Base-by-base conservation (phyloP, 1,140 invertebrate species). In the Phocides pigmalion region DNA sequence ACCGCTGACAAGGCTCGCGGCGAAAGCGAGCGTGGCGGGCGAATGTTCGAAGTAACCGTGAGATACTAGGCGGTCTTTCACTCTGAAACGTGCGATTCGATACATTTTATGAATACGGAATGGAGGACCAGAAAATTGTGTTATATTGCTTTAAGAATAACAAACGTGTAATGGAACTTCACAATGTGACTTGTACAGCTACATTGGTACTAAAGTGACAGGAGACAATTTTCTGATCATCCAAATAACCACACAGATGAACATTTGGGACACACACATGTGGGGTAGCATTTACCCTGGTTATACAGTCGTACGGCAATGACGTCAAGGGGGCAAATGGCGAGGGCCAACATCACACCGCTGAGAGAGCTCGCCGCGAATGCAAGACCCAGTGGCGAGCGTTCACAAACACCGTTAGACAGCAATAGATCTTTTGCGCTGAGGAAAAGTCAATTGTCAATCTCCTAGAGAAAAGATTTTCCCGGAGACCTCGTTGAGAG, bases 271-370 rank as follows among this genome's bases (percentile, higher is more conserved):
- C 19, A 19, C 49, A n/a, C 32, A 20, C 15, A 14, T 12, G 16
- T 39, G 17, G 50, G 50, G 16, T 54, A 39, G 11, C 51, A 35
- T 66, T 89, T 93, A 95, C 96, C 95, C 95, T 98, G 97, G 92
- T 98, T 98, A 76, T 97, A 98, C 15, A 98, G 88, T 67, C 97
- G 92, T 32, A 96, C 97, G 12, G 96, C 94, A 63, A 97, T 93
- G 1, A 97, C 95, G 84, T 98, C 97, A 78, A 98, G 96, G 0
- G 97, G 97, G 49, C 96, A 97, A 93, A 97, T 97, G 37, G 93
- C 93, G 0, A 95, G 37, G 3, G 95, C 94, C 20, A 97, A 94
- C 20, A 94, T 93, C 49, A 95, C 80, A 5, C 96, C 96, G 66
- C 96, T 95, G 3, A 96, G 75, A 74, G 95, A 93, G 66, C 96